Evolutionary conservation across 2,888 invertebrate species (phyloP).

Genomic region (Sussaba pulchella): DNA sequence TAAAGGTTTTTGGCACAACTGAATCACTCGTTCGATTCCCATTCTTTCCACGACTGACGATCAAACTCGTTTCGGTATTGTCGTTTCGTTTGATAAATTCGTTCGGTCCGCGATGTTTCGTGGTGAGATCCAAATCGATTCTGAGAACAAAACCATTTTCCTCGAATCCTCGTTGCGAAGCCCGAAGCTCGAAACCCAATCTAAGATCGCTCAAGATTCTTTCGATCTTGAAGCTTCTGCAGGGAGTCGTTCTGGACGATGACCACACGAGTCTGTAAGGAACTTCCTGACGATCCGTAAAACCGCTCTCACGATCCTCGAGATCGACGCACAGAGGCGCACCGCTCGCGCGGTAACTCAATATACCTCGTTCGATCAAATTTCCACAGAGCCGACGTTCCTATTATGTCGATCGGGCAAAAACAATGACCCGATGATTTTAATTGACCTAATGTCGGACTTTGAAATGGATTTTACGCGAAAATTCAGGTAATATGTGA

Average conservation of each 20-base stretch:
- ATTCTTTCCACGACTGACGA: constrained; percentile 74
- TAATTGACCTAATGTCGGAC: too few species aligned
- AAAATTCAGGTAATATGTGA: too few species aligned
- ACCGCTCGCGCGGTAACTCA: constrained; percentile 94
- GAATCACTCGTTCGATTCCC: constrained; percentile 74
- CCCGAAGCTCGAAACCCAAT: constrained; percentile 75
- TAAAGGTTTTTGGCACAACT: constrained; percentile 75
- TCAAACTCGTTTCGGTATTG: constrained; percentile 69
- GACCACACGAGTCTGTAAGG: constrained; percentile 95
- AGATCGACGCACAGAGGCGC: constrained; percentile 94
- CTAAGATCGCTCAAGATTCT: constrained; percentile 73
- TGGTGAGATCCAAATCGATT: constrained; percentile 75
- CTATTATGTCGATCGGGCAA: constrained; percentile 82
- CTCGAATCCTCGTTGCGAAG: constrained; percentile 75
- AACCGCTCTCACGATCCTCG: constrained; percentile 93
- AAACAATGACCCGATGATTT: too few species aligned
- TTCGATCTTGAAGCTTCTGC: constrained; percentile 94
- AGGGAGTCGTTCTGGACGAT: constrained; percentile 90
- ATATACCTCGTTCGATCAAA: constrained; percentile 93
- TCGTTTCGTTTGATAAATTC: constrained; percentile 66
- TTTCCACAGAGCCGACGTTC: constrained; percentile 91
- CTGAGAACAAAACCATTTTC: constrained; percentile 74
- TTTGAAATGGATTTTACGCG: too few species aligned
- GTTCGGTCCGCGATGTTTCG: constrained; percentile 71
- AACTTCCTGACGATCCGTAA: constrained; percentile 93